These are phyloP conservation scores for Ascidia mentula DNA, from an alignment of 23 tunicate species.

Conservation along the genomic window DNA sequence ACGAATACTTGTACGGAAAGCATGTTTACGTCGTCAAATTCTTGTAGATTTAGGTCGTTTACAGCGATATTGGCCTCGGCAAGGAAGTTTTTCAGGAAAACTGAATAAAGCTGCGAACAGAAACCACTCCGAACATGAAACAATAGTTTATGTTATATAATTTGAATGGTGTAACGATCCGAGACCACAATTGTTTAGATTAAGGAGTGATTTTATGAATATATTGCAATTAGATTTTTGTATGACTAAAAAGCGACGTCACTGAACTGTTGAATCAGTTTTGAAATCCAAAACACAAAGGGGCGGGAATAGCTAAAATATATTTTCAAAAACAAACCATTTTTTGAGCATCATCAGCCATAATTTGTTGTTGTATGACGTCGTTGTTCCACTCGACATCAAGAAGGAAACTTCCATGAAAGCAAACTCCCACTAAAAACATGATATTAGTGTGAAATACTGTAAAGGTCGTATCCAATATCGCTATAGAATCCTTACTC, in stretches of 20 bases:
- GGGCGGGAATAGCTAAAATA: too few relatives aligned
- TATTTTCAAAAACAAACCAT: background rate
- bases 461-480: background rate
- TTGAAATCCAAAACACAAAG: too few relatives aligned
- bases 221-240: too few relatives aligned
- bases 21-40: slow-evolving; percentile 26
- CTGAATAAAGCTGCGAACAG: background rate
- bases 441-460: background rate
- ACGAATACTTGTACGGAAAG: background rate
- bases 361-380: background rate
- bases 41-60: background rate
- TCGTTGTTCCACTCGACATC: slow-evolving; percentile 10
- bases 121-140: too few relatives aligned
- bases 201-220: too few relatives aligned
- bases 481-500: background rate
- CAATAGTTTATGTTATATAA: too few relatives aligned
- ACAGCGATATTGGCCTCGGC: slow-evolving; percentile 7
- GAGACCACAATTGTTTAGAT: too few relatives aligned
- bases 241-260: too few relatives aligned
- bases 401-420: background rate
- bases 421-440: slow-evolving; percentile 10
- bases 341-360: background rate
- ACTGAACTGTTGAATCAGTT: too few relatives aligned
- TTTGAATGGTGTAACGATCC: too few relatives aligned
- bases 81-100: slow-evolving; percentile 10